Evolutionary conservation across 2,797 vertebrate species (phyloP).

Genomic region (Lates japonicus): DNA sequence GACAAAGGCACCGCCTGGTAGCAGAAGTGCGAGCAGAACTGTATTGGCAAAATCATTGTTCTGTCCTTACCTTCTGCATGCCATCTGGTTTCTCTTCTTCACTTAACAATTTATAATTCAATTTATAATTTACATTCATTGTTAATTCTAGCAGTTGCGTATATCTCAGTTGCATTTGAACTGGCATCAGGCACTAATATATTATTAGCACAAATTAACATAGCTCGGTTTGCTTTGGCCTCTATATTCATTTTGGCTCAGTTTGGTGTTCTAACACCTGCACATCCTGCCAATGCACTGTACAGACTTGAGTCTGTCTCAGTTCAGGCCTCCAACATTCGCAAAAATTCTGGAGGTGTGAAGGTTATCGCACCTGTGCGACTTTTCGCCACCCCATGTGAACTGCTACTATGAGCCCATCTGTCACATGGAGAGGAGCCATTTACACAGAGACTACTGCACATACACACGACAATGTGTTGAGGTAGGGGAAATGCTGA

Average conservation of each 20-base stretch:
- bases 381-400: constrained; percentile 69
- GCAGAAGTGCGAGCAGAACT: constrained; percentile 34
- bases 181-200: no score
- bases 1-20: constrained; percentile 35
- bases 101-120: constrained; percentile 71
- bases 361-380: constrained; percentile 75
- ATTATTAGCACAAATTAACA: no score
- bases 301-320: constrained; percentile 65
- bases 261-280: constrained; percentile 40
- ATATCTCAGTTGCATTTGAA: constrained; percentile 37
- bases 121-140: constrained; percentile 71
- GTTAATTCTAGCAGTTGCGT: constrained; percentile 54
- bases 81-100: constrained; percentile 78
- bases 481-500: constrained; percentile 76
- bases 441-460: constrained; percentile 50
- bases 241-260: constrained; percentile 49
- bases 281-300: constrained; percentile 54
- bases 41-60: constrained; percentile 62
- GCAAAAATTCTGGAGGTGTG: constrained; percentile 63
- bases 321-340: constrained; percentile 18
- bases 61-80: constrained; percentile 78
- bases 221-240: constrained; percentile 56
- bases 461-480: constrained; percentile 61
- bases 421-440: constrained; percentile 75
- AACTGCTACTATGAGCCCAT: constrained; percentile 76